Percentiles rank a stretch among this genome's conserved stretches.
These are phyloP conservation scores for Oncorhynchus clarkii DNA, from an alignment of 2,113 vertebrate genomes.

Conservation along the genomic window DNA sequence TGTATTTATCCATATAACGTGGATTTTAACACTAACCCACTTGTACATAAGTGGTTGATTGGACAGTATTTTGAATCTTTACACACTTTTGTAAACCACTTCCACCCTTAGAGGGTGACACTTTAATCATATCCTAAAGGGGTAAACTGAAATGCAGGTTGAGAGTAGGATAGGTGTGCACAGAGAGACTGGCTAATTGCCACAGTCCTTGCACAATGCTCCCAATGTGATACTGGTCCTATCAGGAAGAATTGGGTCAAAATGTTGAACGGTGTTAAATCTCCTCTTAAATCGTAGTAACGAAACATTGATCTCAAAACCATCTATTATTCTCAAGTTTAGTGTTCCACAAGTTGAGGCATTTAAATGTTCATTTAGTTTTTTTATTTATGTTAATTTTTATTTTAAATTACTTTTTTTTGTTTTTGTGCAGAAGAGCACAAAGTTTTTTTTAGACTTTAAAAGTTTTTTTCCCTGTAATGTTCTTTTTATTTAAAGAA, in stretches of 20 bases:
- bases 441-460: conserved; percentile 70
- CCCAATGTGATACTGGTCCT: conserved; percentile 10
- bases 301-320: conserved; percentile 29
- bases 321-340: conserved; percentile 32
- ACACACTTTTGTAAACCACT: conserved; percentile 26
- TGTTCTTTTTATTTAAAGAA: conserved; percentile 77
- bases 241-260: conserved; percentile 21
- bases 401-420: conserved; percentile 24
- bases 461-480: conserved; percentile 64
- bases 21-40: conserved; percentile 12
- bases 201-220: not conserved
- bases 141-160: conserved; percentile 31
- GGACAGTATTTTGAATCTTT: conserved; percentile 10
- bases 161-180: conserved; percentile 21
- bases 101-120: conserved; percentile 4
- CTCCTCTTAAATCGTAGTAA: conserved; percentile 26
- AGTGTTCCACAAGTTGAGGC: conserved; percentile 35
- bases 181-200: not conserved
- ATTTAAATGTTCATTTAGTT: conserved; percentile 33
- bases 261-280: conserved; percentile 1
- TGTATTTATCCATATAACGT: conserved; percentile 1
- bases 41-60: conserved; percentile 7
- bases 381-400: conserved; percentile 20
- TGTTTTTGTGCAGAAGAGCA: conserved; percentile 59
- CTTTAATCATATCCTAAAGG: conserved; percentile 4